Evolutionary conservation across 2,797 vertebrate species (phyloP).

Genomic region (Trachops cirrhosus): DNA sequence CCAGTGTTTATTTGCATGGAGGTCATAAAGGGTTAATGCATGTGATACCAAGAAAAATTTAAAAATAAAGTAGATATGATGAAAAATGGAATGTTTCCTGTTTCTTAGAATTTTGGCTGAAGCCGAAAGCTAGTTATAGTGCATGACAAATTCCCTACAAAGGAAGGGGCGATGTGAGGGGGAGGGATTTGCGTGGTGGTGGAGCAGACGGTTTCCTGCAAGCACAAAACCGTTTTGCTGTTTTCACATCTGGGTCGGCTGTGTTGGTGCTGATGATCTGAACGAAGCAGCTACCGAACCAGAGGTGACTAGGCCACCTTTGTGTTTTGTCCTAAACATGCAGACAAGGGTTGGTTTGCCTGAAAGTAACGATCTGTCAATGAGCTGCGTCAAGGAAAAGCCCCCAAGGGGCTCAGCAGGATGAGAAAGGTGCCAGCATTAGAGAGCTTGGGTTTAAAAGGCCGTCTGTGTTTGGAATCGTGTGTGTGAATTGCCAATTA

Average conservation of each 20-base stretch:
- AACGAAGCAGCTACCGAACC: background rate
- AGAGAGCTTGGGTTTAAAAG: background rate
- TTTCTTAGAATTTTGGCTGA: background rate
- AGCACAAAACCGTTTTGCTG: background rate
- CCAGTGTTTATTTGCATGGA: background rate
- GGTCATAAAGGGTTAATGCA: background rate
- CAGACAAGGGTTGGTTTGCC: background rate
- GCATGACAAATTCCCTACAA: background rate
- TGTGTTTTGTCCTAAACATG: background rate
- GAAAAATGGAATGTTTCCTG: background rate
- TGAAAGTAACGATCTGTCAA: background rate
- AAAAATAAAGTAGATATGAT: background rate
- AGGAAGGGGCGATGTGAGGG: background rate
- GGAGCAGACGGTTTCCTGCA: background rate
- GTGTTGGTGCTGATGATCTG: background rate
- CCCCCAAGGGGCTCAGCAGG: background rate
- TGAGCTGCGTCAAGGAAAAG: background rate
- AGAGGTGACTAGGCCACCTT: background rate
- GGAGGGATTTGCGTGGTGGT: background rate
- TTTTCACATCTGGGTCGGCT: background rate
- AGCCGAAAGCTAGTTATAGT: background rate
- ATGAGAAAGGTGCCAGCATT: background rate
- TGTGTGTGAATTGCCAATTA: background rate
- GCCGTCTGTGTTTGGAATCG: constrained; percentile 10
- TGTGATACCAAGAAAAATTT: background rate